Base-by-base conservation (phyloP, 1,140 invertebrate genomes). In the Piezodorus guildinii region DNA sequence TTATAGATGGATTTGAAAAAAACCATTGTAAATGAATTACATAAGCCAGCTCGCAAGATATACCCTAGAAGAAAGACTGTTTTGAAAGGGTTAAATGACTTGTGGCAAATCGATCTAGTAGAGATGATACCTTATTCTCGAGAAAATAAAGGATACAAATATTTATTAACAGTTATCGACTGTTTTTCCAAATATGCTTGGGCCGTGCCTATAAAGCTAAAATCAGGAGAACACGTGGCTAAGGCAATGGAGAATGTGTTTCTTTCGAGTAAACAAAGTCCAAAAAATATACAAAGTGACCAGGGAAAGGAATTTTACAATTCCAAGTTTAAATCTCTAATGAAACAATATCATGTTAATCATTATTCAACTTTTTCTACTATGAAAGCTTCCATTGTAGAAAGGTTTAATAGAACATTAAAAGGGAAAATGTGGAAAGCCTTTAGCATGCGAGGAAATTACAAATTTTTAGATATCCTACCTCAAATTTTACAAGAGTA, bases 321-420 rank as follows among this genome's bases (percentile, higher is more conserved):
- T 30, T 60, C 21, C 46, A 12, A 72, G 23, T 72, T 73, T 65
- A 60, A 68, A 65, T 68, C 63, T 23, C 62, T 72, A 25, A 70
- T 71, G 66, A 66, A 68, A 62, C 71, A 74, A 66, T 76, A 75
- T 10, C 9, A 4, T 10, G 2, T 39, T 8, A 39, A 39, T 12
- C 34, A 39, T 12, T 39, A 39, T 66, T 68, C 68, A 1, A 73
- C 69, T 19, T 72, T 72, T 65, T 72, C 63, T 51, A 65, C 69
- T 10, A 67, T 69, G n/a, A 77, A 78, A 72, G 74, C 71, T 16
- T 60, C 69, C 2, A 69, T 77, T 54, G 69, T 72, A 52, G 76
- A 78, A 71, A 62, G 76, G 34, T 74, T 75, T 27, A 73, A 75
- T 70, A 62, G 72, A 51, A 76, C 72, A 44, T 56, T 77, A 39